A percentile compares a stretch with the other conserved stretches of the same genome.
phyloP scores from a whole-genome alignment of 1,140 invertebrate species.

The Zaprionus africanus region DNA sequence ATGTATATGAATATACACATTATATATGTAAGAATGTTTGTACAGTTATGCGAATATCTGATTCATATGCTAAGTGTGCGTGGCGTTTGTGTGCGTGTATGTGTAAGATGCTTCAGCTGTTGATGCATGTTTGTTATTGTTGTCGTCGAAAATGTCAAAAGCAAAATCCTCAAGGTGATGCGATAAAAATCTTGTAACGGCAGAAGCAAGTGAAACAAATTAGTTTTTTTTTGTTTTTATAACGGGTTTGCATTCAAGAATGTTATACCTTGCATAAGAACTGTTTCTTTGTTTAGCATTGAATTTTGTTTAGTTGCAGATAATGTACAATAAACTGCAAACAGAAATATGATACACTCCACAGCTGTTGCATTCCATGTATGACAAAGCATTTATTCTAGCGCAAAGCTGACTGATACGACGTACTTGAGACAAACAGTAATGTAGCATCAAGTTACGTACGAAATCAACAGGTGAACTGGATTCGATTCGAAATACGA shows the following conservation, averaged over 20 bases:
- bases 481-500: conserved; percentile 3
- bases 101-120: conserved; percentile 52
- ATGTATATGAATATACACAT: neutral
- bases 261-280: conserved; percentile 41
- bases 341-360: conserved; percentile 26
- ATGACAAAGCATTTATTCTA: conserved; percentile 23
- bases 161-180: conserved; percentile 50
- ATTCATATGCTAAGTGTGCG: conserved; percentile 21
- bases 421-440: conserved; percentile 19
- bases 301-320: conserved; percentile 38
- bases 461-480: conserved; percentile 41
- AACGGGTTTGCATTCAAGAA: neutral
- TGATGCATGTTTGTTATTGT: conserved; percentile 45
- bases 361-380: conserved; percentile 34
- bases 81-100: neutral
- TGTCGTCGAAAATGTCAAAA: conserved; percentile 45
- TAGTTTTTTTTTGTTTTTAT: neutral
- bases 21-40: conserved; percentile 16
- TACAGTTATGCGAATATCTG: conserved; percentile 28
- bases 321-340: conserved; percentile 16
- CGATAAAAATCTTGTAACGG: conserved; percentile 50
- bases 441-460: conserved; percentile 26
- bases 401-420: conserved; percentile 17
- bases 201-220: conserved; percentile 30
- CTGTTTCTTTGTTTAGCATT: conserved; percentile 31